phyloP scores from a whole-genome alignment of 2,113 vertebrate species.

The Grammomys dolichurus region DNA sequence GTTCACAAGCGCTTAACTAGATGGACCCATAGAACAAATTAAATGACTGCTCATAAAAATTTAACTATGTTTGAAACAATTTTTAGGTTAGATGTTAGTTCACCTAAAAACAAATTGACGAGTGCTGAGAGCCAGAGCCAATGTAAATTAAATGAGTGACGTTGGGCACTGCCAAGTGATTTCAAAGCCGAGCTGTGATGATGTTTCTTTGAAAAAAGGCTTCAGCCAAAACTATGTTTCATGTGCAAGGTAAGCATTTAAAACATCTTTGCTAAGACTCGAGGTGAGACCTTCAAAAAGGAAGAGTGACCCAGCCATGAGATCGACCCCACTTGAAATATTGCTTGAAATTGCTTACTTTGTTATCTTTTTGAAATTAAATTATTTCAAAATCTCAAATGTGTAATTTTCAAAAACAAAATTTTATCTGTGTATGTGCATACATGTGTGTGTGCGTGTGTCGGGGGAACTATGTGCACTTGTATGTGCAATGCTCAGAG shows the following conservation, averaged over 20 bases:
- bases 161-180: background rate
- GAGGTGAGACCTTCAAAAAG: background rate
- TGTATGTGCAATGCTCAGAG: background rate
- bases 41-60: slow-evolving; percentile 53
- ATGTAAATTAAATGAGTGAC: background rate
- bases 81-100: slow-evolving; percentile 58
- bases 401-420: background rate
- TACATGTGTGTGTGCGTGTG: background rate
- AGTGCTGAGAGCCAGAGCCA: slow-evolving; percentile 3
- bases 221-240: slow-evolving; percentile 31
- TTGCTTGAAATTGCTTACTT: background rate
- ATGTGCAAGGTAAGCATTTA: background rate
- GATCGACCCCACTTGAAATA: background rate
- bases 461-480: background rate
- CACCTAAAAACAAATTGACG: slow-evolving; percentile 46
- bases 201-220: background rate
- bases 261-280: background rate
- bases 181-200: slow-evolving; percentile 40
- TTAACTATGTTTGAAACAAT: slow-evolving; percentile 2
- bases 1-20: background rate
- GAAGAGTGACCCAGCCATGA: background rate
- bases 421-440: background rate
- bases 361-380: background rate
- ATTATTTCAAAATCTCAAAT: background rate
- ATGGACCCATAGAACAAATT: background rate